Evolutionary conservation across 2,113 vertebrate species (phyloP).

Genomic region (Aviceda subcristata): DNA sequence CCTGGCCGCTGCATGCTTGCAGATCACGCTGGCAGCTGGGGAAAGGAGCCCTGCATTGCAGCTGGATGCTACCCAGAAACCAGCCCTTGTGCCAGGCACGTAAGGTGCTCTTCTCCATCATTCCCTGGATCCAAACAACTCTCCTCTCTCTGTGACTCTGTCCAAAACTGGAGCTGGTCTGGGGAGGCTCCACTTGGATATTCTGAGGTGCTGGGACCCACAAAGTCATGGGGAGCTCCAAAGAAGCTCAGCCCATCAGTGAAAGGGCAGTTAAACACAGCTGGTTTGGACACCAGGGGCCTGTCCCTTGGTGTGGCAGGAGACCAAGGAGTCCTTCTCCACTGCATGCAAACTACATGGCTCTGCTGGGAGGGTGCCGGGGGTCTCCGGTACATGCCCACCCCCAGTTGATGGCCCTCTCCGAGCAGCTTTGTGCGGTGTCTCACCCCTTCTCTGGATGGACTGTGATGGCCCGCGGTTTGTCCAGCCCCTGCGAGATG

Average conservation of each 20-base stretch:
- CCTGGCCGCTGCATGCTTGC: fast-evolving
- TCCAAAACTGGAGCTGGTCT: not conserved
- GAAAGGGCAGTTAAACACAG: not conserved
- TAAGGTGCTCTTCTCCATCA: not conserved
- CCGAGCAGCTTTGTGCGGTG: fast-evolving
- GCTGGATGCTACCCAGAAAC: not conserved
- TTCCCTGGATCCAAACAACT: not conserved
- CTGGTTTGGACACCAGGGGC: not conserved
- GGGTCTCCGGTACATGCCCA: not conserved
- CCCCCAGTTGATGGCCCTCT: not conserved
- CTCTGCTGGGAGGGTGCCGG: fast-evolving
- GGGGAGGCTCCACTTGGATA: not conserved
- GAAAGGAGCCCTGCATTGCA: not conserved
- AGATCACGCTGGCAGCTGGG: not conserved
- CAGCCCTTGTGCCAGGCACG: fast-evolving
- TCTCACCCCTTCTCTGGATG: slow-evolving; percentile 93
- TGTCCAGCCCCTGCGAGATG: slow-evolving; percentile 95
- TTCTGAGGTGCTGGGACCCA: not conserved
- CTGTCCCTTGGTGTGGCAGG: not conserved
- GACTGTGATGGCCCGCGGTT: slow-evolving; percentile 93
- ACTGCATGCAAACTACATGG: fast-evolving
- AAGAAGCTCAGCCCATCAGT: not conserved
- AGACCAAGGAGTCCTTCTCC: not conserved
- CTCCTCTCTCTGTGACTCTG: not conserved
- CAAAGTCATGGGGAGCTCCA: not conserved